Conservation (phyloP, 2,797 vertebrate genomes). For the Danio tinwini region DNA sequence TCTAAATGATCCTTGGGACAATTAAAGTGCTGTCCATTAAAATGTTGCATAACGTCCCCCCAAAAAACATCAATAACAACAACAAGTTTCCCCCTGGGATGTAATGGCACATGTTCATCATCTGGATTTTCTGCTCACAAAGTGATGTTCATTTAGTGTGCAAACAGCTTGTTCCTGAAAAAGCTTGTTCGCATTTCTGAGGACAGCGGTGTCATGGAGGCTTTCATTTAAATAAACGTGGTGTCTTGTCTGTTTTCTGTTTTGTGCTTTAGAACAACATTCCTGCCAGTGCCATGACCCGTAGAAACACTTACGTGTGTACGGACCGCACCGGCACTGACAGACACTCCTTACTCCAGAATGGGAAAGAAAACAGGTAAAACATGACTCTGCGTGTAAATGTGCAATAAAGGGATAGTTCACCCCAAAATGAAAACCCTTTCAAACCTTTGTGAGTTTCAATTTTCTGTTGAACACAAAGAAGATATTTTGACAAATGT, state of each 20-base stretch:
- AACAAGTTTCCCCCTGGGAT: neutral
- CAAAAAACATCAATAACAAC: conserved; percentile 4
- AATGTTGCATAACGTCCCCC: conserved; percentile 27
- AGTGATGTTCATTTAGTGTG: neutral
- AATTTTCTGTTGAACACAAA: no score
- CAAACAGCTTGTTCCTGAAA: conserved; percentile 18
- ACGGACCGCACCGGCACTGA: conserved; percentile 87
- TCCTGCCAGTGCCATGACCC: conserved; percentile 90
- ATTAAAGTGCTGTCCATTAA: neutral
- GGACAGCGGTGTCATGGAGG: neutral
- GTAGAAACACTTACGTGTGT: conserved; percentile 93
- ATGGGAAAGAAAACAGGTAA: conserved; percentile 95
- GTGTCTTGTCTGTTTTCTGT: neutral
- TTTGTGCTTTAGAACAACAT: conserved; percentile 82
- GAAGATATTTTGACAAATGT: no score
- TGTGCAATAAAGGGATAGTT: neutral
- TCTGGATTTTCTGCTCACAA: neutral
- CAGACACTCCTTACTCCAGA: conserved; percentile 87
- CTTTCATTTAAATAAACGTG: neutral
- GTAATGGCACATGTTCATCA: conserved; percentile 6
- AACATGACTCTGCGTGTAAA: neutral
- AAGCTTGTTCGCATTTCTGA: conserved; percentile 2
- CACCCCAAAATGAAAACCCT: no score
- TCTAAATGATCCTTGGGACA: neutral
- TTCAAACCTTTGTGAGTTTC: no score